Conservation (phyloP, 2,797 vertebrate genomes). For the Periophthalmus magnuspinnatus region DNA sequence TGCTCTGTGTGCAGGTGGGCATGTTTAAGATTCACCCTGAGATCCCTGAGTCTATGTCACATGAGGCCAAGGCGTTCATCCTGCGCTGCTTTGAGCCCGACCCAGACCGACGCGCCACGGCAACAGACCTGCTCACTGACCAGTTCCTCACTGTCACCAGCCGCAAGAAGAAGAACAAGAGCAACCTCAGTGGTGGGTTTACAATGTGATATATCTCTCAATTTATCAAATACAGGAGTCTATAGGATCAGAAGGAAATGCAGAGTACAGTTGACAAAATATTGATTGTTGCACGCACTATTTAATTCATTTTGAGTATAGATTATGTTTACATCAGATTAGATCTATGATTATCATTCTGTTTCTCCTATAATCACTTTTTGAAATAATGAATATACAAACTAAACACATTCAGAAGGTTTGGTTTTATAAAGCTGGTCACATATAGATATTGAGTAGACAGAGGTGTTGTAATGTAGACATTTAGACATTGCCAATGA, state of each 20-base stretch:
- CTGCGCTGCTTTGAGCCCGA: slow-evolving; percentile 95
- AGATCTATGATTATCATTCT: no score
- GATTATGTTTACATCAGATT: background rate
- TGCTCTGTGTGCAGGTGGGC: slow-evolving; percentile 82
- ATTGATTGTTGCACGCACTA: background rate
- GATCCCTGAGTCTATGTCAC: slow-evolving; percentile 97
- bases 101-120: slow-evolving; percentile 90
- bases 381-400: no score
- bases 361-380: no score
- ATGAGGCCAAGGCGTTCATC: slow-evolving; percentile 95
- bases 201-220: background rate
- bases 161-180: slow-evolving; percentile 89
- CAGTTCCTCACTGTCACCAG: slow-evolving; percentile 97
- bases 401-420: background rate
- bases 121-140: slow-evolving; percentile 89
- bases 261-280: no score
- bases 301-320: background rate
- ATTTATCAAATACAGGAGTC: no score
- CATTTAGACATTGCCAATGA: no score
- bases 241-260: background rate
- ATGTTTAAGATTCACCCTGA: slow-evolving; percentile 99
- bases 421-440: background rate
- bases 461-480: no score
- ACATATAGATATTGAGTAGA: background rate
- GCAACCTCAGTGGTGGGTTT: slow-evolving; percentile 84